phyloP scores from a whole-genome alignment of 2,797 vertebrate species.

The Semotilus atromaculatus region DNA sequence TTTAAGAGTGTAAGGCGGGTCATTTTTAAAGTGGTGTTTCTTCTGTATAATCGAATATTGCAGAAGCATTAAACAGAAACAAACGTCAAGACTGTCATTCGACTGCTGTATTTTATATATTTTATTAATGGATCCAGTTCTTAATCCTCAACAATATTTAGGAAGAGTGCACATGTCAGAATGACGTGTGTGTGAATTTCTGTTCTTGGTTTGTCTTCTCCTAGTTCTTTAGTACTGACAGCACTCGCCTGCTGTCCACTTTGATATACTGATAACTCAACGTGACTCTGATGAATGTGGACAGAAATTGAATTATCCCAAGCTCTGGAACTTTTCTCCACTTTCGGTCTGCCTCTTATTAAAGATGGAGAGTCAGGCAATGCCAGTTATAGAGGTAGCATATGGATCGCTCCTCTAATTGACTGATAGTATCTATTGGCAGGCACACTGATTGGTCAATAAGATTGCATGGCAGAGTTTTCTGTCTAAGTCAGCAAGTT shows the following conservation, averaged over 20 bases:
- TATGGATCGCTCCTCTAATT: conserved; percentile 53
- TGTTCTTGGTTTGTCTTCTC: conserved; percentile 18
- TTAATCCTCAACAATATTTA: background rate
- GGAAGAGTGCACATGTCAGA: background rate
- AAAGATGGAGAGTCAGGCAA: conserved; percentile 39
- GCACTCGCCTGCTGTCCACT: conserved; percentile 36
- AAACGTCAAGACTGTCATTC: background rate
- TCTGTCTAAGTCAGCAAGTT: conserved; percentile 44
- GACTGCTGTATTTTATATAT: background rate
- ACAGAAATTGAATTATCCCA: conserved; percentile 55
- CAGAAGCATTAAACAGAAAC: background rate
- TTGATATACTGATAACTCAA: conserved; percentile 48
- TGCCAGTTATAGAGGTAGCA: conserved; percentile 47
- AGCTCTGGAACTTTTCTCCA: conserved; percentile 50
- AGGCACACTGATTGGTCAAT: conserved; percentile 39
- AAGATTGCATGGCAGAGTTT: conserved; percentile 23
- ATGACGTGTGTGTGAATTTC: conserved; percentile 20
- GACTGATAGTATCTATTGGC: conserved; percentile 50
- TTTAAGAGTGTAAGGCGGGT: background rate
- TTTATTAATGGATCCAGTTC: background rate
- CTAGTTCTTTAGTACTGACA: conserved; percentile 38
- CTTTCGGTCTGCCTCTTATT: conserved; percentile 48
- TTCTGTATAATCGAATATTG: background rate
- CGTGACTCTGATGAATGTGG: conserved; percentile 45
- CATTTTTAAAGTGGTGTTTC: background rate